Conservation (phyloP, 1,140 invertebrate genomes). For the Periplaneta americana region DNA sequence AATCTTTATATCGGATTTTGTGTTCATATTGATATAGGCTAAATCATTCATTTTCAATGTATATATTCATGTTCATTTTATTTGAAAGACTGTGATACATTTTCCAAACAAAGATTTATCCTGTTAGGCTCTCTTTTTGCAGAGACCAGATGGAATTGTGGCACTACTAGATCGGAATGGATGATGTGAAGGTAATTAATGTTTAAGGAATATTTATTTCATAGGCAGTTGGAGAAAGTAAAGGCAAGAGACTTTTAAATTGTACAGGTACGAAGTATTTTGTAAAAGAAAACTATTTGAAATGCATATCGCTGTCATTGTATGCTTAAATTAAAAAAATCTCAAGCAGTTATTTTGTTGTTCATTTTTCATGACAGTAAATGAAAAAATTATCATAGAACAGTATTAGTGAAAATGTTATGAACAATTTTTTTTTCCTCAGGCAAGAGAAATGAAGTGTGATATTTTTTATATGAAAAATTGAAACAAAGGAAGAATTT, state of each 20-base stretch:
- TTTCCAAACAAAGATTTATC: neutral
- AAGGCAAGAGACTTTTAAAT: too few relatives aligned
- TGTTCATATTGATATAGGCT: neutral
- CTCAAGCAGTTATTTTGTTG: neutral
- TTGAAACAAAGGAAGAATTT: too few relatives aligned
- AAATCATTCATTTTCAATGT: neutral
- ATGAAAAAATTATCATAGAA: too few relatives aligned
- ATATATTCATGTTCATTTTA: neutral
- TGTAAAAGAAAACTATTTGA: neutral
- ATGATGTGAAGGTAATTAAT: neutral
- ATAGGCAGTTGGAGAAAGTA: too few relatives aligned
- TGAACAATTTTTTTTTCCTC: too few relatives aligned
- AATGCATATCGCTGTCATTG: neutral
- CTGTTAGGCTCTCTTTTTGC: neutral
- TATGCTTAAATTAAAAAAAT: neutral
- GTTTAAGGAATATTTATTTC: neutral
- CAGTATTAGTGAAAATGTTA: too few relatives aligned
- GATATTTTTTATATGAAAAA: too few relatives aligned
- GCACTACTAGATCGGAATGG: neutral
- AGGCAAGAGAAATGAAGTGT: too few relatives aligned
- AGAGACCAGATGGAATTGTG: neutral
- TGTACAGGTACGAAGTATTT: too few relatives aligned
- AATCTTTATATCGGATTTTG: neutral
- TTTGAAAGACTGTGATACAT: conserved; percentile 5
- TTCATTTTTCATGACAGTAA: neutral